These are phyloP conservation scores for Zelleria hepariella DNA, from an alignment of 2,888 invertebrate species.

Conservation along the genomic window DNA sequence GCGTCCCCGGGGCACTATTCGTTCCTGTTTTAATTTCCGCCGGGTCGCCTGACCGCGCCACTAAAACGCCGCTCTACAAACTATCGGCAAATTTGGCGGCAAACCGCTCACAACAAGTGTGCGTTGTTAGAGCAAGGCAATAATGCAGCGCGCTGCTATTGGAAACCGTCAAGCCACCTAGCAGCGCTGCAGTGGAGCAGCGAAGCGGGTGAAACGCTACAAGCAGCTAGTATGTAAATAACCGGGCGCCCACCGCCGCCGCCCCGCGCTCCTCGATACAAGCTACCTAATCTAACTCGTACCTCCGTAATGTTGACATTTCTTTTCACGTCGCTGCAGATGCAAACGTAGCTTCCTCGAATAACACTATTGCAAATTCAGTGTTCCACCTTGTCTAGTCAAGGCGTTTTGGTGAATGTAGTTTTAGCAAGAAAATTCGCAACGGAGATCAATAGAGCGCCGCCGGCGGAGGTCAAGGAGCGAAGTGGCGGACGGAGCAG, in stretches of 20 bases:
- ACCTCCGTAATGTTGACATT: not conserved
- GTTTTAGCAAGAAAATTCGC: not conserved
- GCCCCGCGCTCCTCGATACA: not conserved
- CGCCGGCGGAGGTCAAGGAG: not conserved
- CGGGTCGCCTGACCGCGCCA: not conserved
- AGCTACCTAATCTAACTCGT: not conserved
- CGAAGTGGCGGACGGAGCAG: not conserved
- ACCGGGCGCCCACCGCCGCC: not conserved
- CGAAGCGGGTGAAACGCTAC: too few relatives aligned
- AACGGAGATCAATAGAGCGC: not conserved
- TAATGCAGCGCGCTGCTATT: not conserved
- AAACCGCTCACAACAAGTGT: not conserved
- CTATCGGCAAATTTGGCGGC: not conserved
- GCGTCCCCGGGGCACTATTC: conserved; percentile 14
- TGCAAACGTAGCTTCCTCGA: not conserved
- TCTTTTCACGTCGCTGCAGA: not conserved
- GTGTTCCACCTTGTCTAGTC: not conserved
- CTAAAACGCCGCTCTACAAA: not conserved
- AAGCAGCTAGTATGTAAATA: not conserved
- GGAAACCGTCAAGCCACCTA: not conserved
- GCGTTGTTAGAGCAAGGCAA: not conserved
- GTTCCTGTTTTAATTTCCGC: conserved; percentile 20
- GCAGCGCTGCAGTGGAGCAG: not conserved
- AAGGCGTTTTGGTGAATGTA: not conserved
- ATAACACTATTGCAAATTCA: not conserved